These are phyloP conservation scores for Spodoptera litura DNA, from an alignment of 1,140 invertebrate genomes.

Conservation along the genomic window DNA sequence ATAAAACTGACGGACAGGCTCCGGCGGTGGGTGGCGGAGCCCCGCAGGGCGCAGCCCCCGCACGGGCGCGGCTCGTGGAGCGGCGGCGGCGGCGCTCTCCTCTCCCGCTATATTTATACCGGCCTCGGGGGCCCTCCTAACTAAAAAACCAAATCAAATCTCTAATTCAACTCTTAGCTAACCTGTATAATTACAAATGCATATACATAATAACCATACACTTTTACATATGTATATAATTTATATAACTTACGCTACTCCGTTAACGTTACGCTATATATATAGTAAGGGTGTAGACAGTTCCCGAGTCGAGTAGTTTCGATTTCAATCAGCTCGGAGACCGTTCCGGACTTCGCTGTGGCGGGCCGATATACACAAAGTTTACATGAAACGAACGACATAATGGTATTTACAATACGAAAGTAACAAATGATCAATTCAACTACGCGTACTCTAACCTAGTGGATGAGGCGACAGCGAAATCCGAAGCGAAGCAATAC, in stretches of 20 bases:
- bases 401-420: slow-evolving; percentile 50
- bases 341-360: slow-evolving; percentile 53
- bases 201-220: slow-evolving; percentile 81
- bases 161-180: slow-evolving; percentile 77
- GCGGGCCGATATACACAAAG: slow-evolving; percentile 46
- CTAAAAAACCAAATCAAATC: slow-evolving; percentile 75
- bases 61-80: slow-evolving; percentile 43
- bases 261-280: slow-evolving; percentile 68
- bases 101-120: slow-evolving; percentile 58
- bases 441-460: slow-evolving; percentile 65
- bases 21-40: not conserved
- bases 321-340: slow-evolving; percentile 37
- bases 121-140: slow-evolving; percentile 65
- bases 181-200: slow-evolving; percentile 85
- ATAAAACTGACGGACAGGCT: slow-evolving; percentile 13
- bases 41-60: not conserved
- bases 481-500: slow-evolving; percentile 63
- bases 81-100: slow-evolving; percentile 49
- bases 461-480: slow-evolving; percentile 51
- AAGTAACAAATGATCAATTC: slow-evolving; percentile 54
- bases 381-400: slow-evolving; percentile 53
- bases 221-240: slow-evolving; percentile 81
- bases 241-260: slow-evolving; percentile 62
- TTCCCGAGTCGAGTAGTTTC: slow-evolving; percentile 48
- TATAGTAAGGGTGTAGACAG: slow-evolving; percentile 55